phyloP scores from a whole-genome alignment of 1,140 invertebrate genomes.

The Drosophila insularis region DNA sequence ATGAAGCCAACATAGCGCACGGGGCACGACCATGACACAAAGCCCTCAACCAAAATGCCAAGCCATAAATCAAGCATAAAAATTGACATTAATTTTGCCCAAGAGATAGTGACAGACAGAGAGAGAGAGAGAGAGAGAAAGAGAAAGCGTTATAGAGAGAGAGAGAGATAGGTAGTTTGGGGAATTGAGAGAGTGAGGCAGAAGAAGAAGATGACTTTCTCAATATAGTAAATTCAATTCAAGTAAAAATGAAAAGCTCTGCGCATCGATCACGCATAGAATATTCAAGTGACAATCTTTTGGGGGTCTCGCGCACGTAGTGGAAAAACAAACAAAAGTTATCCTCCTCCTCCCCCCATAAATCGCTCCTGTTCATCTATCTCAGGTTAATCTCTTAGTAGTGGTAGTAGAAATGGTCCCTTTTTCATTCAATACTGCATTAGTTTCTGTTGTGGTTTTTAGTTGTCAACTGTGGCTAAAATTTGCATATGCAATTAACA shows the following conservation, averaged over 20 bases:
- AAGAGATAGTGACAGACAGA: constrained; percentile 23
- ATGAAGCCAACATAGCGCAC: constrained; percentile 55
- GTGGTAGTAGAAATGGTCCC: background rate
- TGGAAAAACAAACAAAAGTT: constrained; percentile 4
- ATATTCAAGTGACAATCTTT: constrained; percentile 71
- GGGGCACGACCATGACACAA: constrained; percentile 30
- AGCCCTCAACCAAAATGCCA: constrained; percentile 45
- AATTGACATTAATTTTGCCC: constrained; percentile 78
- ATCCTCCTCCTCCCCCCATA: background rate
- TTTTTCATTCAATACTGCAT: background rate
- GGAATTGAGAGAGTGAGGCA: background rate
- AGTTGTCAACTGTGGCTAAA: constrained; percentile 13
- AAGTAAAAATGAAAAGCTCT: constrained; percentile 33
- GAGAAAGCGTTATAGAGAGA: background rate
- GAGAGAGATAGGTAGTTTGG: background rate
- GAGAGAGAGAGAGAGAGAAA: background rate
- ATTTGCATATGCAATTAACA: constrained; percentile 38
- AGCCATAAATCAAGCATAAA: constrained; percentile 78
- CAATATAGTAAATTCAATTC: constrained; percentile 56
- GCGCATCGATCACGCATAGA: constrained; percentile 69
- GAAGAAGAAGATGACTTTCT: constrained; percentile 5
- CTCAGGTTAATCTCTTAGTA: constrained; percentile 6
- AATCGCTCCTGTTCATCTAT: background rate
- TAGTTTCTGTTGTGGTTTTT: constrained; percentile 26
- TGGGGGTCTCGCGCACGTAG: constrained; percentile 12